Percentiles rank a stretch among this genome's conserved stretches.
These are phyloP conservation scores for Sweltsa coloradensis DNA, from an alignment of 1,140 invertebrate species.

Conservation along the genomic window DNA sequence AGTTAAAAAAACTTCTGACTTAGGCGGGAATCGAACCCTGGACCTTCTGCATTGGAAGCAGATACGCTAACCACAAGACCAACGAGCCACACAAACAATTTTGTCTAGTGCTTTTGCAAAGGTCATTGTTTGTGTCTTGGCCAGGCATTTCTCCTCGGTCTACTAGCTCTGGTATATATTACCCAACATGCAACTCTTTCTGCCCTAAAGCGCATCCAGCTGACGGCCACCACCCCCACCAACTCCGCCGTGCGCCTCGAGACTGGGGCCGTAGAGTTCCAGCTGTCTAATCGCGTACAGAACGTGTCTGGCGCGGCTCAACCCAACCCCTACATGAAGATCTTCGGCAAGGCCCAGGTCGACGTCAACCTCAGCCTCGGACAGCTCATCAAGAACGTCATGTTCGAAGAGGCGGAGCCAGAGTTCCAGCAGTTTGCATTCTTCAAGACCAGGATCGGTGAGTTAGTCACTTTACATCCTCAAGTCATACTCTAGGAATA, in stretches of 20 bases:
- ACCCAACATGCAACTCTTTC: slow-evolving; percentile 6
- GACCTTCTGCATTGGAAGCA: too few species aligned
- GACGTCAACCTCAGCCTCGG: slow-evolving; percentile 91
- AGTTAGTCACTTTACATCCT: too few species aligned
- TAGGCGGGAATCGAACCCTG: too few species aligned
- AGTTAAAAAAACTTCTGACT: slow-evolving; percentile 9
- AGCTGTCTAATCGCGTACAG: slow-evolving; percentile 87
- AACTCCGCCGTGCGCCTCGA: slow-evolving; percentile 91
- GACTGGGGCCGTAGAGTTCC: slow-evolving; percentile 81
- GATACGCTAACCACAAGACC: too few species aligned
- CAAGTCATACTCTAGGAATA: too few species aligned
- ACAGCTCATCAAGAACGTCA: slow-evolving; percentile 81
- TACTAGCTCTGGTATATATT: slow-evolving; percentile 4
- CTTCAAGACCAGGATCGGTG: slow-evolving; percentile 85
- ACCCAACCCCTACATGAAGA: slow-evolving; percentile 49
- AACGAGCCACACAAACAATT: too few species aligned
- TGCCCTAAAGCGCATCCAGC: slow-evolving; percentile 69
- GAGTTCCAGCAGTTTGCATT: slow-evolving; percentile 96
- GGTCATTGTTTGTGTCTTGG: too few species aligned
- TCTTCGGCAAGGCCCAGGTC: slow-evolving; percentile 90
- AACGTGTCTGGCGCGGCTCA: slow-evolving; percentile 59
- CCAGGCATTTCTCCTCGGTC: neutral
- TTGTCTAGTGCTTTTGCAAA: too few species aligned
- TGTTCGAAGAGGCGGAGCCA: slow-evolving; percentile 93
- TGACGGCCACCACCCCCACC: slow-evolving; percentile 95